Evolutionary conservation across 1,140 invertebrate species (phyloP).

Genomic region (Leptinotarsa lineolata): DNA sequence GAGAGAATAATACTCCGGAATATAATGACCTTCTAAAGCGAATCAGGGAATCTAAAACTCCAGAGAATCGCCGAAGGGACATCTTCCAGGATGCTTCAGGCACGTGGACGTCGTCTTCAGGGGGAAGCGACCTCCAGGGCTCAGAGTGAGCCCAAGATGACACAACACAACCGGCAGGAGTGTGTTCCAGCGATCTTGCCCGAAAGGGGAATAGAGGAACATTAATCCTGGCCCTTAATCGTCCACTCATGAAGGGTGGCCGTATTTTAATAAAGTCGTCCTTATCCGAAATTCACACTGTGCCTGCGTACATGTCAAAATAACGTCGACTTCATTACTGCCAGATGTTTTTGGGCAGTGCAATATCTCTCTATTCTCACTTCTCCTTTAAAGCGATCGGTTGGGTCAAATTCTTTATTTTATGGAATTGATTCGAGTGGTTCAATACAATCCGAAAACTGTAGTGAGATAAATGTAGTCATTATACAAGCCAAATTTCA

Average conservation of each 20-base stretch:
- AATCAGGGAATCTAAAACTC: too few relatives aligned
- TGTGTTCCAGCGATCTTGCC: neutral
- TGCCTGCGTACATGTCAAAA: constrained; percentile 6
- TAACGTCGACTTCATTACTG: constrained; percentile 5
- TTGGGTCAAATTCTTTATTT: too few relatives aligned
- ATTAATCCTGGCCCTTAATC: neutral
- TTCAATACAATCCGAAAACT: too few relatives aligned
- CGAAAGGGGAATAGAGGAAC: neutral
- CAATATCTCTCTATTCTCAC: constrained; percentile 10
- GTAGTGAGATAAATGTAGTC: neutral
- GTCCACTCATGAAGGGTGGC: constrained; percentile 4
- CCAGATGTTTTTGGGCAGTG: neutral
- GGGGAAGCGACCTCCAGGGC: too few relatives aligned
- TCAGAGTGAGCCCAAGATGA: too few relatives aligned
- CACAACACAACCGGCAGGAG: too few relatives aligned
- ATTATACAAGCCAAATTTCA: neutral
- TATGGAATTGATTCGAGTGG: too few relatives aligned
- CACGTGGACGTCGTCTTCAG: too few relatives aligned
- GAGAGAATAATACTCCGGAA: too few relatives aligned
- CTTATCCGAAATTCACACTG: neutral
- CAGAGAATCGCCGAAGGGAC: too few relatives aligned
- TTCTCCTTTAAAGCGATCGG: neutral
- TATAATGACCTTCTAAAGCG: too few relatives aligned
- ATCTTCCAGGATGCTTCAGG: too few relatives aligned
- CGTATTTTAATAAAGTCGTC: constrained; percentile 9